Base-by-base conservation (phyloP, 2,797 vertebrate species). In the Triplophysa yarkandensis region DNA sequence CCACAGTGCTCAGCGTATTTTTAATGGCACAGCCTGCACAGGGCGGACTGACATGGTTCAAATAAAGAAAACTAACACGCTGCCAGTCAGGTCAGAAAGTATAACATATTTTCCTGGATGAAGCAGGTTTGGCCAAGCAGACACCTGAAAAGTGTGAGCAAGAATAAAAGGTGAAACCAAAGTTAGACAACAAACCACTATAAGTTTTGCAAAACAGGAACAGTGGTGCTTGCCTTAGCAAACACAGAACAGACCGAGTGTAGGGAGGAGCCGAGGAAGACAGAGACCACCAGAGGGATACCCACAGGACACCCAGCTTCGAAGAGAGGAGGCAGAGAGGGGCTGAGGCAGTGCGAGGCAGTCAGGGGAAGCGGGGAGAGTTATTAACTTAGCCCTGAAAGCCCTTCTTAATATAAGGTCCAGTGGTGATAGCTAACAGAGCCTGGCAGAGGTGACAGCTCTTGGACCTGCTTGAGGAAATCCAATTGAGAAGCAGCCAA, bases 351-450 rank as follows among this genome's bases (percentile, higher is more conserved):
- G 86, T 41, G 90, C 90, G 91, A 83, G 91, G 95, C 95, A 93
- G 92, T 95, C 93, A 93, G 93, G 94, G 92, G 91, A 94, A 93
- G 93, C 74, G 52, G 77, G 93, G 93, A 95, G 91, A 96, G 94
- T 97, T 98, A 98, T 98, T 97, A 98, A 94, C 94, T 97, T 94
- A 97, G 95, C 96, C 95, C 95, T 98, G 96, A 98, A 95, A 95
- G 94, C 94, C 94, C 95, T 95, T 91, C 95, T 97, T 98, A 96
- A 97, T 96, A 95, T 95, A 91, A 94, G 95, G 95, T 91, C 95
- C 92, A 89, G 93, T 89, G 87, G 92, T 95, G 95, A 96, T 94
- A 93, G 92, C 94, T 96, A 96, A 96, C 96, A 96, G 95, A 96
- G 93, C 95, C 95, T 95, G 92, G 95, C 95, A 93, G 92, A 93